Percentiles rank a stretch among this genome's conserved stretches.
Evolutionary conservation across 2,113 vertebrate genomes (phyloP).

Genomic region (Melanostigma gelatinosum): DNA sequence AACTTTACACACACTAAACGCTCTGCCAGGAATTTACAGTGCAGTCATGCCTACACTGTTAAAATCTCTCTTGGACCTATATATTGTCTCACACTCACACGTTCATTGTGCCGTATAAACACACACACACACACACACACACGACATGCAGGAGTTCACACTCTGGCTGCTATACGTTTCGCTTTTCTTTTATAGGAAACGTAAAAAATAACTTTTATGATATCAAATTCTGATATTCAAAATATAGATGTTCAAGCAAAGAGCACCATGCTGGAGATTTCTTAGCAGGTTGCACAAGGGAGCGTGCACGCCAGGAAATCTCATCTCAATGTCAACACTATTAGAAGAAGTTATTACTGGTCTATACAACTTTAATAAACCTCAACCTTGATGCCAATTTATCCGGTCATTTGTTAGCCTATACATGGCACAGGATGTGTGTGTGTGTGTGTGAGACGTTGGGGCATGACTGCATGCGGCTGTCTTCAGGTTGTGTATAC

Average conservation of each 20-base stretch:
- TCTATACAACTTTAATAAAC: constrained; percentile 41
- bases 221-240: constrained; percentile 13
- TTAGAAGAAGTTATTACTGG: constrained; percentile 33
- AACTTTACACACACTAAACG: constrained; percentile 69
- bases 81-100: constrained; percentile 40
- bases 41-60: constrained; percentile 68
- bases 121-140: constrained; percentile 12
- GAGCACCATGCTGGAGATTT: background rate
- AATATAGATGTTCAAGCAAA: constrained; percentile 8
- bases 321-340: constrained; percentile 41
- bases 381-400: constrained; percentile 40
- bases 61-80: constrained; percentile 60
- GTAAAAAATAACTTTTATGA: background rate
- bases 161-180: background rate
- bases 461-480: constrained; percentile 19
- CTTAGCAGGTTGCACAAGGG: constrained; percentile 1
- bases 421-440: constrained; percentile 54
- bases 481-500: constrained; percentile 41
- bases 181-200: constrained; percentile 1
- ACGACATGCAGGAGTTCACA: background rate
- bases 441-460: background rate
- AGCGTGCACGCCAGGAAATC: constrained; percentile 14
- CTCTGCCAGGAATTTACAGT: constrained; percentile 62
- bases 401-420: constrained; percentile 38
- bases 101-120: constrained; percentile 30